Evolutionary conservation across 2,797 vertebrate species (phyloP).

Genomic region (Gymnothorax reevesii): DNA sequence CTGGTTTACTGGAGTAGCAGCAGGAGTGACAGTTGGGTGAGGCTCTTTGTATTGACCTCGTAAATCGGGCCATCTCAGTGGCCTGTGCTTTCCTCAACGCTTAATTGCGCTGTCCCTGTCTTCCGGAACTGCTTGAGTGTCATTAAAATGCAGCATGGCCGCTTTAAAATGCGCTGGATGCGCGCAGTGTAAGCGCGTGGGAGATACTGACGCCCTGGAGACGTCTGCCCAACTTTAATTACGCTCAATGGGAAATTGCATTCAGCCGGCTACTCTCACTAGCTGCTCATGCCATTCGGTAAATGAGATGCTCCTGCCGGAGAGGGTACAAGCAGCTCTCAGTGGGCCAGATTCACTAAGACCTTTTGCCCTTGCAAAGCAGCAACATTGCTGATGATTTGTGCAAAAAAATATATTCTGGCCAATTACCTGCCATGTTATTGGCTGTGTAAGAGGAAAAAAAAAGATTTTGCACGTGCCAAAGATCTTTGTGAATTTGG

Average conservation of each 20-base stretch:
- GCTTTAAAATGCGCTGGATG: not conserved
- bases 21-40: not conserved
- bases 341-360: no score
- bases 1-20: not conserved
- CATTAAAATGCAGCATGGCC: not conserved
- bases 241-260: not conserved
- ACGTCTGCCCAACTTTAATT: not conserved
- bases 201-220: not conserved
- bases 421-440: no score
- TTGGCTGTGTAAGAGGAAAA: no score
- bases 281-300: not conserved
- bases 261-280: not conserved
- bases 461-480: no score
- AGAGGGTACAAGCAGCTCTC: not conserved
- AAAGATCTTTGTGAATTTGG: no score
- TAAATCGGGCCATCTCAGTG: not conserved
- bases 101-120: not conserved
- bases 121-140: no score
- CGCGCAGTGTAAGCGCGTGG: not conserved
- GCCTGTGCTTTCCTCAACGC: not conserved
- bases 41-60: slow-evolving; percentile 6
- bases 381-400: no score
- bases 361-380: no score
- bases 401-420: no score
- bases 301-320: not conserved